phyloP scores from a whole-genome alignment of 2,888 invertebrate species.

The Zaprionus obscuricornis region DNA sequence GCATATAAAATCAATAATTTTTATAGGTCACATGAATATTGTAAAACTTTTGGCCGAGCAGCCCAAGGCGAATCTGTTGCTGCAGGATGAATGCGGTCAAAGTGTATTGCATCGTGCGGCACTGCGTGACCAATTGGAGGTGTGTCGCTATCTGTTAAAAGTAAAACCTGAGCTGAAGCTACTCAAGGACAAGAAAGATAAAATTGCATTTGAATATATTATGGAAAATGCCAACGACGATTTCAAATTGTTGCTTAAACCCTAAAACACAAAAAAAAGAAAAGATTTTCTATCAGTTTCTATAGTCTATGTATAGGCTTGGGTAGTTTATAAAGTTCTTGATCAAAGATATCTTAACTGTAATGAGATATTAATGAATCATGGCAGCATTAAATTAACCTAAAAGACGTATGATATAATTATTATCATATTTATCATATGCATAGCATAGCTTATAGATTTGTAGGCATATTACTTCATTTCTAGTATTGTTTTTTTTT shows the following conservation, averaged over 20 bases:
- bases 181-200: conserved; percentile 83
- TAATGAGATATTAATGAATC: conserved; percentile 9
- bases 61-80: conserved; percentile 86
- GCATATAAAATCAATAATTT: conserved; percentile 15
- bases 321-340: conserved; percentile 21
- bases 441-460: conserved; percentile 4
- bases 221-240: conserved; percentile 82
- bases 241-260: conserved; percentile 81
- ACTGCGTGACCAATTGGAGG: conserved; percentile 84
- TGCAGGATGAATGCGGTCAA: conserved; percentile 91
- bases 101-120: conserved; percentile 91
- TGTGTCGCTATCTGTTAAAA: conserved; percentile 78
- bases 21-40: conserved; percentile 87
- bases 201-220: conserved; percentile 83
- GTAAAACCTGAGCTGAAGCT: conserved; percentile 77
- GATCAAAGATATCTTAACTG: background rate
- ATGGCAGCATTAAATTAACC: conserved; percentile 14
- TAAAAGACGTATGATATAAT: conserved; percentile 28
- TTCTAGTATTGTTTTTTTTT: conserved; percentile 29
- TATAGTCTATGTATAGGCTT: background rate
- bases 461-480: conserved; percentile 16
- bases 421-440: conserved; percentile 21
- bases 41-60: conserved; percentile 87
- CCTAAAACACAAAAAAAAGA: conserved; percentile 43
- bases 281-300: background rate